These are phyloP conservation scores for Orthosia gothica DNA, from an alignment of 2,888 invertebrate genomes.

Conservation along the genomic window DNA sequence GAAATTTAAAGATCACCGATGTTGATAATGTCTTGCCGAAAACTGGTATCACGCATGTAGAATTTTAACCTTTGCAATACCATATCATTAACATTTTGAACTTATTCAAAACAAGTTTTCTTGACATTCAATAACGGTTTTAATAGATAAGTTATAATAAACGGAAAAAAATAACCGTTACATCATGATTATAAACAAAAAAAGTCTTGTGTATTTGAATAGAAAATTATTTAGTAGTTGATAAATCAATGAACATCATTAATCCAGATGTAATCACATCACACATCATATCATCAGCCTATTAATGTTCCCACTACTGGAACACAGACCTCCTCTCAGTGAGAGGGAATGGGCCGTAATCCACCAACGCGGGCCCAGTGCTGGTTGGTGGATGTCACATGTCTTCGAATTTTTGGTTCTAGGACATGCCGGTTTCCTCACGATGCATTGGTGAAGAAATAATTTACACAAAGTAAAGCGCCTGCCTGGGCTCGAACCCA, in stretches of 20 bases:
- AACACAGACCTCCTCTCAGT: no score
- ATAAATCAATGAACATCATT: conserved; percentile 9
- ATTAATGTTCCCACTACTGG: no score
- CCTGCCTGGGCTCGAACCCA: no score
- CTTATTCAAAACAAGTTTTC: conserved; percentile 43
- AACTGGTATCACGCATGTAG: conserved; percentile 9
- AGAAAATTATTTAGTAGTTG: conserved; percentile 15
- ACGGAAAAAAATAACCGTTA: conserved; percentile 22
- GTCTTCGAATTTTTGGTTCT: no score
- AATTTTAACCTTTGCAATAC: conserved; percentile 33
- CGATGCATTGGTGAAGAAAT: no score
- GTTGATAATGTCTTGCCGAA: conserved; percentile 21
- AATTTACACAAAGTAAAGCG: no score
- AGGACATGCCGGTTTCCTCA: no score
- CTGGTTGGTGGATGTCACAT: no score
- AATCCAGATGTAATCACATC: background rate
- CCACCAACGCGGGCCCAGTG: no score
- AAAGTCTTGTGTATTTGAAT: conserved; percentile 18
- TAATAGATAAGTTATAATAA: conserved; percentile 13
- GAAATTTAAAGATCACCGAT: conserved; percentile 1
- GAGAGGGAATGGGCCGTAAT: no score
- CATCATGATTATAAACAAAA: conserved; percentile 28
- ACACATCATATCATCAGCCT: no score
- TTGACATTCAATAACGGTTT: conserved; percentile 53
- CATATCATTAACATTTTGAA: conserved; percentile 37